Conservation (phyloP, 2,113 vertebrate species). For the Melanotaenia duboulayi region DNA sequence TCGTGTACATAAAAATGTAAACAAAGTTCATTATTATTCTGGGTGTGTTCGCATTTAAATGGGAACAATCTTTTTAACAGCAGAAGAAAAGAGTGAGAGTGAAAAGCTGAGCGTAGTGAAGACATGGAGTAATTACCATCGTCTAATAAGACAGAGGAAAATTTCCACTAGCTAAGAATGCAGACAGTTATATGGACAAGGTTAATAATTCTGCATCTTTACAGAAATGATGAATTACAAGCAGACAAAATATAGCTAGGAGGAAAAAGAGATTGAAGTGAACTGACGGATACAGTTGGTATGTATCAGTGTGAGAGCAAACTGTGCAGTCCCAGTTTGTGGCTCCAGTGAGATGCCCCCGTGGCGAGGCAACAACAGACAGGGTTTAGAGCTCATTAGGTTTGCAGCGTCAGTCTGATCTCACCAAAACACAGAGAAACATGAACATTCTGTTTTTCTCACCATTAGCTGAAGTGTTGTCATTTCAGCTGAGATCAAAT, state of each 20-base stretch:
- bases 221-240: not conserved
- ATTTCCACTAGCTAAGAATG: not conserved
- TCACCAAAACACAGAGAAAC: conserved; percentile 43
- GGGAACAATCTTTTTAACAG: conserved; percentile 8
- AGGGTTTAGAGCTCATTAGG: conserved; percentile 45
- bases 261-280: conserved; percentile 7
- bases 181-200: not conserved
- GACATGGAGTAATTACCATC: not conserved
- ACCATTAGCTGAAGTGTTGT: conserved; percentile 22
- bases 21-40: no score
- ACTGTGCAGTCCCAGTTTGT: conserved; percentile 11
- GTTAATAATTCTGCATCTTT: not conserved
- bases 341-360: conserved; percentile 47
- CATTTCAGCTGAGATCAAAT: conserved; percentile 10
- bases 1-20: not conserved
- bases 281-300: conserved; percentile 39
- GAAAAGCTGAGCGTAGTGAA: not conserved
- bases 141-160: not conserved
- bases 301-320: conserved; percentile 14
- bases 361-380: conserved; percentile 41
- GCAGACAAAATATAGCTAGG: not conserved
- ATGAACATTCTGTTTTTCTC: conserved; percentile 17
- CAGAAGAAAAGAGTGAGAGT: not conserved
- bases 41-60: conserved; percentile 40
- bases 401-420: conserved; percentile 31